A percentile compares a stretch with the other conserved stretches of the same genome.
These are phyloP conservation scores for Sparus aurata DNA, from an alignment of 2,797 vertebrate genomes.

Conservation along the genomic window DNA sequence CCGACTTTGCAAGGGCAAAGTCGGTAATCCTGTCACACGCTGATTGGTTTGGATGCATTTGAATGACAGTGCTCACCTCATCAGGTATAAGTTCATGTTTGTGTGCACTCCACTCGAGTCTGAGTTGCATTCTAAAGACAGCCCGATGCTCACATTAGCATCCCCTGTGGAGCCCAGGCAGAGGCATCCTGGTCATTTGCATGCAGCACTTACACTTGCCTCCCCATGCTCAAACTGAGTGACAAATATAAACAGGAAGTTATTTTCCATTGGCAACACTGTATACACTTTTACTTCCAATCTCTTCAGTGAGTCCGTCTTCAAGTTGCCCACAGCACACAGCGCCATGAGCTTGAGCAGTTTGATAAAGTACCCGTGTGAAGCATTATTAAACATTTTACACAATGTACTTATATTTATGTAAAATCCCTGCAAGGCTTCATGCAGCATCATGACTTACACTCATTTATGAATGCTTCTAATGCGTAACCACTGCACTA, in stretches of 20 bases:
- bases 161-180: constrained; percentile 47
- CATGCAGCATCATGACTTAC: constrained; percentile 3
- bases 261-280: constrained; percentile 62
- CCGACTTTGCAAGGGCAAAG: constrained; percentile 59
- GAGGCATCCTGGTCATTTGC: constrained; percentile 62
- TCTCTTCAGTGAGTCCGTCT: constrained; percentile 49
- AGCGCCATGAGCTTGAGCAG: constrained; percentile 39
- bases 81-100: constrained; percentile 72
- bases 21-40: constrained; percentile 63
- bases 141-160: constrained; percentile 62
- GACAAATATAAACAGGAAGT: constrained; percentile 71
- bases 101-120: constrained; percentile 45
- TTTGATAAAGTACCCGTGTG: constrained; percentile 37
- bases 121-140: constrained; percentile 72
- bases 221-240: constrained; percentile 59
- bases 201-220: constrained; percentile 62
- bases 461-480: constrained; percentile 6
- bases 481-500: background rate
- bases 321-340: constrained; percentile 35
- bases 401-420: constrained; percentile 7
- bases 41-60: constrained; percentile 68
- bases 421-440: constrained; percentile 24
- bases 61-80: constrained; percentile 78
- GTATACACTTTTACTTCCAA: constrained; percentile 51
- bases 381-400: constrained; percentile 40